A percentile compares a stretch with the other conserved stretches of the same genome.
Evolutionary conservation across 2,113 vertebrate species (phyloP).

Genomic region (Oncorhynchus masou): DNA sequence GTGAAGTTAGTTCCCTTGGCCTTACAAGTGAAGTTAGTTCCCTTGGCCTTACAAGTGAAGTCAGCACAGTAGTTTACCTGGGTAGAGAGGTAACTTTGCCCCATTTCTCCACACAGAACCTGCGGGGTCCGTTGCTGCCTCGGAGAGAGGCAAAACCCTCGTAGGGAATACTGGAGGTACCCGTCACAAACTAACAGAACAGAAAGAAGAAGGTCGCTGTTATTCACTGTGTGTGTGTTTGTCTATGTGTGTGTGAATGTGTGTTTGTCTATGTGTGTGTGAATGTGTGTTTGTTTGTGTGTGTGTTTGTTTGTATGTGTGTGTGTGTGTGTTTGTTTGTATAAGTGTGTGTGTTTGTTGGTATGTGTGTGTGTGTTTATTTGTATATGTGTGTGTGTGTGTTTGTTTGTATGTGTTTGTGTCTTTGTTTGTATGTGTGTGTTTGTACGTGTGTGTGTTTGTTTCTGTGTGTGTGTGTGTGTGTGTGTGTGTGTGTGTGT

Average conservation of each 20-base stretch:
- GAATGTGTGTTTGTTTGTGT: too few relatives aligned
- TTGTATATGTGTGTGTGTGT: not conserved
- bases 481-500: too few relatives aligned
- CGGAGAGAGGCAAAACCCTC: slow-evolving; percentile 91
- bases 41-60: too few relatives aligned
- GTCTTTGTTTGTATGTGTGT: too few relatives aligned
- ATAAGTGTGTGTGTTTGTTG: rapidly evolving
- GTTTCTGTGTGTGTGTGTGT: not conserved
- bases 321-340: rapidly evolving
- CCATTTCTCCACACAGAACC: slow-evolving; percentile 97
- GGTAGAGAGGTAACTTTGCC: slow-evolving; percentile 91
- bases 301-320: not conserved
- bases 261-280: too few relatives aligned
- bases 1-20: too few relatives aligned
- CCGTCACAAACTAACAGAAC: slow-evolving; percentile 85
- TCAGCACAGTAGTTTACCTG: slow-evolving; percentile 71
- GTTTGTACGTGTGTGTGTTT: too few relatives aligned
- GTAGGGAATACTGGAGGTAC: slow-evolving; percentile 90
- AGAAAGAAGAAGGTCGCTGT: slow-evolving; percentile 16
- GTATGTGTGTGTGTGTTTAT: too few relatives aligned
- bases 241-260: too few relatives aligned
- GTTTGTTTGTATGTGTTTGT: not conserved
- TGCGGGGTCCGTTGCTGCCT: slow-evolving; percentile 90
- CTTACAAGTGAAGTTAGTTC: too few relatives aligned
- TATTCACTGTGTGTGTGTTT: not conserved